These are phyloP conservation scores for Automeris io DNA, from an alignment of 2,888 invertebrate species.

Conservation along the genomic window DNA sequence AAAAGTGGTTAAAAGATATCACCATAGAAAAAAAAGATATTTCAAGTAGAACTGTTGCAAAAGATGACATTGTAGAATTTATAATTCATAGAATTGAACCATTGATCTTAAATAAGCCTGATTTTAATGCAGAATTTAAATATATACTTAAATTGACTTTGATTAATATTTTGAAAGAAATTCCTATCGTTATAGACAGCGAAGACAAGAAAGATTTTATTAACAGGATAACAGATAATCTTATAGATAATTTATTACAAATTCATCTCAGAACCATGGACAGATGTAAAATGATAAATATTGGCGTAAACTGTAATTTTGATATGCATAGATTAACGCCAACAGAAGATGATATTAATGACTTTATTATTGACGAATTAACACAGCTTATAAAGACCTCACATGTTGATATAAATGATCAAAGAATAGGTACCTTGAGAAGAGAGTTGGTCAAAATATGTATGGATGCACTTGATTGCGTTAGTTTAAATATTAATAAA, in stretches of 20 bases:
- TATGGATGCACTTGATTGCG: background rate
- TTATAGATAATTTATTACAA: conserved; percentile 12
- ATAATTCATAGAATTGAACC: conserved; percentile 13
- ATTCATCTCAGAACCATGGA: background rate
- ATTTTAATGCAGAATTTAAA: conserved; percentile 10
- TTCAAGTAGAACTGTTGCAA: conserved; percentile 9
- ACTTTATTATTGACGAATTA: background rate
- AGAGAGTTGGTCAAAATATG: background rate
- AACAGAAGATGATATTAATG: background rate
- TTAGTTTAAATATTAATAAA: conserved; percentile 1
- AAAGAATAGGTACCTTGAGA: background rate
- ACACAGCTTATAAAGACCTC: background rate
- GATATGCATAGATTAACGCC: background rate
- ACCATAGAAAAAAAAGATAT: conserved; percentile 13
- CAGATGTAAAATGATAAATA: background rate
- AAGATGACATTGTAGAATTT: conserved; percentile 12
- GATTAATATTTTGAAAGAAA: conserved; percentile 12
- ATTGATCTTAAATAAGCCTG: conserved; percentile 10
- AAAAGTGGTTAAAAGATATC: conserved; percentile 14
- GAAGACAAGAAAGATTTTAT: conserved; percentile 9
- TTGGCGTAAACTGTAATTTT: background rate
- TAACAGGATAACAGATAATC: conserved; percentile 7
- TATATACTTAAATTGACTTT: conserved; percentile 10
- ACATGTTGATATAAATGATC: background rate
- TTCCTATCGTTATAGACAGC: conserved; percentile 11